phyloP scores from a whole-genome alignment of 2,113 vertebrate species.

The Solea senegalensis region DNA sequence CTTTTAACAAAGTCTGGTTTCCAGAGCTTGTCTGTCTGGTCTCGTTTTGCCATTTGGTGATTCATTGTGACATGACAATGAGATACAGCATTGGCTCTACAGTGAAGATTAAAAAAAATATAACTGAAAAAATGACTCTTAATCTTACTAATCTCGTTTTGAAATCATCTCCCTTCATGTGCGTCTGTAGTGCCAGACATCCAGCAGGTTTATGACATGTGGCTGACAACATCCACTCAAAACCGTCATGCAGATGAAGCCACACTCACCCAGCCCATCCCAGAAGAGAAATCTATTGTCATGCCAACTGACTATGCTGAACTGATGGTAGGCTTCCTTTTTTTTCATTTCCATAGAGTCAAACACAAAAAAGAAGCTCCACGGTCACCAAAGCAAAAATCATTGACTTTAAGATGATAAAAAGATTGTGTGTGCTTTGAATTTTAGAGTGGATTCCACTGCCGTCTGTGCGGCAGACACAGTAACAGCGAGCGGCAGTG shows the following conservation, averaged over 20 bases:
- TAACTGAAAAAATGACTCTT: too few relatives aligned
- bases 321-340: constrained; percentile 80
- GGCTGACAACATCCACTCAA: constrained; percentile 84
- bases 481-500: constrained; percentile 97
- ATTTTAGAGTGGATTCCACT: constrained; percentile 88
- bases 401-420: neutral
- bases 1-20: too few relatives aligned
- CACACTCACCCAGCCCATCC: constrained; percentile 59
- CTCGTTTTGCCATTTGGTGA: too few relatives aligned
- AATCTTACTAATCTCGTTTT: too few relatives aligned
- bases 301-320: constrained; percentile 97
- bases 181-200: constrained; percentile 86
- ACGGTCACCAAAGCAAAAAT: neutral
- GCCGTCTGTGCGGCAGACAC: constrained; percentile 92
- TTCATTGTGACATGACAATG: too few relatives aligned
- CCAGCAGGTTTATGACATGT: constrained; percentile 94
- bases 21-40: too few relatives aligned
- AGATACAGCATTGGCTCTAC: neutral
- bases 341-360: neutral
- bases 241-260: constrained; percentile 83
- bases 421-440: neutral
- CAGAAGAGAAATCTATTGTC: constrained; percentile 89
- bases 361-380: neutral
- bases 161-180: neutral
- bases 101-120: neutral